Base-by-base conservation (phyloP, 30 jellyfish, hydroid and myxozoan genomes). In the Catostylus mosaicus region DNA sequence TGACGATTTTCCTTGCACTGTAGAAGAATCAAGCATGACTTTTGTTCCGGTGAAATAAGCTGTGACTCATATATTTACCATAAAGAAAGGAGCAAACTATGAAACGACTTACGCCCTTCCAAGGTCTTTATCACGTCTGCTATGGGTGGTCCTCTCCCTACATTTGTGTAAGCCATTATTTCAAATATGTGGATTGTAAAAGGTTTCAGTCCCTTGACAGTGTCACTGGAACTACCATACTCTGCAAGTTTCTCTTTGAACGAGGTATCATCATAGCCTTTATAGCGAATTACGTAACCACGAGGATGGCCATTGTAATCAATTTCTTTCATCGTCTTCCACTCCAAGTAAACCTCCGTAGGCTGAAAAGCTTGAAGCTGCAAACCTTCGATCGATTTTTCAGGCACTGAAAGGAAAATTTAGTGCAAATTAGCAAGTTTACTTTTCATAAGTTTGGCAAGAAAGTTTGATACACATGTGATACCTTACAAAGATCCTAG, bases 41-140 rank as follows among this genome's bases (percentile, higher is more conserved):
- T n/a, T n/a, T n/a, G n/a, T n/a, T n/a, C n/a, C n/a, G n/a, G n/a
- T n/a, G n/a, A n/a, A n/a, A n/a, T n/a, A n/a, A n/a, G n/a, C n/a
- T n/a, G n/a, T n/a, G n/a, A n/a, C n/a, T n/a, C n/a, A n/a, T n/a
- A n/a, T n/a, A n/a, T n/a, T n/a, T n/a, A n/a, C n/a, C n/a, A n/a
- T n/a, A n/a, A n/a, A n/a, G n/a, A n/a, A n/a, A n/a, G n/a, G n/a
- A n/a, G n/a, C n/a, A n/a, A n/a, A n/a, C n/a, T n/a, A n/a, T n/a
- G n/a, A n/a, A n/a, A n/a, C n/a, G 2, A 59, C 85, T 73, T 47
- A 73, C 85, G 69, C 1, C 85, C 85, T 47, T 73, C 85, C 73
- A 73, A 47, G 14, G 85, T 73, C 73, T 26, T 73, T 3, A 5
- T 38, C 8, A 33, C 60, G 2, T 43, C 47, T 2, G 85, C 67